A percentile compares a stretch with the other conserved stretches of the same genome.
Evolutionary conservation across 2,113 vertebrate species (phyloP).

Genomic region (Argyrosomus japonicus): DNA sequence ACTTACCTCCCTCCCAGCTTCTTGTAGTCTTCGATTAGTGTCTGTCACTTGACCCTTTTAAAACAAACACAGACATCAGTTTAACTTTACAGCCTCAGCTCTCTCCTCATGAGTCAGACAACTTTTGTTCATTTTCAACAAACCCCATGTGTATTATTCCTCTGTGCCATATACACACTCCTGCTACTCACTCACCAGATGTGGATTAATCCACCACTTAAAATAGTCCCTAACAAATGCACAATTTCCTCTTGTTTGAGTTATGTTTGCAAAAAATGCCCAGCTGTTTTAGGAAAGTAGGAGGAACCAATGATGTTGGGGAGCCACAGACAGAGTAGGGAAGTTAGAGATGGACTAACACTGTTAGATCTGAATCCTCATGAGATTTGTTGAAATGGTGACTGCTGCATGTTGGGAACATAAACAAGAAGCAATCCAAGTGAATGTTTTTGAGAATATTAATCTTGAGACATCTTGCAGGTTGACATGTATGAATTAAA

Average conservation of each 20-base stretch:
- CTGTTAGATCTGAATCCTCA: no score
- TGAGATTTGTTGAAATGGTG: no score
- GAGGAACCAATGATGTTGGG: no score
- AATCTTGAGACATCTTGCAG: background rate
- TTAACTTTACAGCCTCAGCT: background rate
- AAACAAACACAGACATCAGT: conserved; percentile 76
- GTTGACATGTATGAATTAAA: background rate
- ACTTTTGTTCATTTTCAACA: background rate
- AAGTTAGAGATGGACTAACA: no score
- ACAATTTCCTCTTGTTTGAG: background rate
- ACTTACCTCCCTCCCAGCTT: conserved; percentile 96
- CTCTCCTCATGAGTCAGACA: background rate
- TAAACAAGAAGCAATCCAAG: no score
- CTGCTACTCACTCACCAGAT: background rate
- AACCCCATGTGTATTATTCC: background rate
- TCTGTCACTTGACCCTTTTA: conserved; percentile 97
- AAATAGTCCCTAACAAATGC: background rate
- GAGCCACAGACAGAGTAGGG: no score
- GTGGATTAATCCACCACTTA: background rate
- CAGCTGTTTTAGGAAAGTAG: no score
- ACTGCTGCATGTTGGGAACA: no score
- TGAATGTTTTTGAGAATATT: no score
- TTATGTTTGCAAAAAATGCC: no score
- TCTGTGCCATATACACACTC: background rate
- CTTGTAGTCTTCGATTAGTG: conserved; percentile 97